These are phyloP conservation scores for Sinonovacula constricta DNA, from an alignment of 1,140 invertebrate species.

Conservation along the genomic window DNA sequence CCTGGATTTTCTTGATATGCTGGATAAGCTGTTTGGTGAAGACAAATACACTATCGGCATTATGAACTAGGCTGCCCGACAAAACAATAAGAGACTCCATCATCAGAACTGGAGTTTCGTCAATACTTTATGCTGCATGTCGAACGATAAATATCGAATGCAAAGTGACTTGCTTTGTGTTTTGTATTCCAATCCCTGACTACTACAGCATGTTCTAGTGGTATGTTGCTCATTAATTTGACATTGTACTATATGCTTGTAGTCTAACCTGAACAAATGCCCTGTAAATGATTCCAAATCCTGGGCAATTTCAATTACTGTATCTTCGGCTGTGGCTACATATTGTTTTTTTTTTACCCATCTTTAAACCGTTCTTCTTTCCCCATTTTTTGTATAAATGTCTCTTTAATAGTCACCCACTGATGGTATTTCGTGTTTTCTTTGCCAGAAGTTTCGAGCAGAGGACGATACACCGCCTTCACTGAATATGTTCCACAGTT, in stretches of 20 bases:
- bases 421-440: background rate
- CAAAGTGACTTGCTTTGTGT: constrained; percentile 23
- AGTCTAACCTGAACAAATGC: constrained; percentile 8
- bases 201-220: constrained; percentile 21
- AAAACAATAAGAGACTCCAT: constrained; percentile 37
- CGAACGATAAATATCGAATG: constrained; percentile 21
- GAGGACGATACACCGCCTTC: constrained; percentile 7
- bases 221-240: background rate
- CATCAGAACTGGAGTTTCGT: background rate
- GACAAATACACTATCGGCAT: constrained; percentile 20
- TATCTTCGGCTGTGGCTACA: constrained; percentile 28
- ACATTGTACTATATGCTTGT: constrained; percentile 22
- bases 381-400: background rate
- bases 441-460: background rate
- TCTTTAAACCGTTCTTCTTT: constrained; percentile 17
- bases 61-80: constrained; percentile 19
- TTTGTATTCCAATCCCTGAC: constrained; percentile 30
- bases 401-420: constrained; percentile 15
- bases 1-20: no score
- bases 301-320: background rate
- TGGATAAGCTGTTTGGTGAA: constrained; percentile 21
- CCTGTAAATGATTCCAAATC: background rate
- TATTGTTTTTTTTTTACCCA: constrained; percentile 10
- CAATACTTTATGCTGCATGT: constrained; percentile 12
- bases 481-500: constrained; percentile 7